Base-by-base conservation (phyloP, 1,140 invertebrate genomes). In the Eciton burchellii region DNA sequence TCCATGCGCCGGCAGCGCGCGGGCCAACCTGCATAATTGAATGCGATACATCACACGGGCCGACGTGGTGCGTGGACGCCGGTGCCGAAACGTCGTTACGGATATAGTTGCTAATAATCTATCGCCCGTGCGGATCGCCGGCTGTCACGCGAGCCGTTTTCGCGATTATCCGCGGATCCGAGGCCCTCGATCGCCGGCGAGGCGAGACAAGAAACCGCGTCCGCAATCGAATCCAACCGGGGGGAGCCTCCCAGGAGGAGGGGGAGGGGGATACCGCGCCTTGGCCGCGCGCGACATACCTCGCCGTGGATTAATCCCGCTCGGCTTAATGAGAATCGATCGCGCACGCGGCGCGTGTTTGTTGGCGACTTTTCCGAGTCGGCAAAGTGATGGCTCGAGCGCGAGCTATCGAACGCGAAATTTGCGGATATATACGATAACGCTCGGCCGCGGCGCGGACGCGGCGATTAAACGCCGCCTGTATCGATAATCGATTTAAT, bases 81-180 rank as follows among this genome's bases (percentile, higher is more conserved):
- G 63, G 62, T 68, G 74, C 74, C 74, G 74, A 79, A 79, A 77
- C 74, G 49, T 3, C 74, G 47, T 21, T 19, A 14, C 62, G 74
- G 74, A 77, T 77, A 68, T 77, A 68, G 62, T 77, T 56, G 74
- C 62, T 77, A 68, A 79, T 79, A 79, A 79, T 79, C 63, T 79
- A 79, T 79, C 74, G 74, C 63, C 63, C 63, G 35, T 21, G 70
- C 56, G 26, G 74, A 70, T 70, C 74, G 29, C 21, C 49, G 35
- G n/a, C n/a, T 79, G 74, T 70, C 74, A 57, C 29, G 63, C 74
- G 74, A 79, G 63, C 63, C 70, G 74, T 79, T 79, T 79, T 79
- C 63, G 74, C 74, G 74, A 79, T 79, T 79, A 79, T 79, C 74
- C 56, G 41, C 63, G 74, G 63, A 79, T 49, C 56, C 63, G 74